A percentile compares a stretch with the other conserved stretches of the same genome.
phyloP scores from a whole-genome alignment of 1,140 invertebrate species.

The Polypedilum pembai region DNA sequence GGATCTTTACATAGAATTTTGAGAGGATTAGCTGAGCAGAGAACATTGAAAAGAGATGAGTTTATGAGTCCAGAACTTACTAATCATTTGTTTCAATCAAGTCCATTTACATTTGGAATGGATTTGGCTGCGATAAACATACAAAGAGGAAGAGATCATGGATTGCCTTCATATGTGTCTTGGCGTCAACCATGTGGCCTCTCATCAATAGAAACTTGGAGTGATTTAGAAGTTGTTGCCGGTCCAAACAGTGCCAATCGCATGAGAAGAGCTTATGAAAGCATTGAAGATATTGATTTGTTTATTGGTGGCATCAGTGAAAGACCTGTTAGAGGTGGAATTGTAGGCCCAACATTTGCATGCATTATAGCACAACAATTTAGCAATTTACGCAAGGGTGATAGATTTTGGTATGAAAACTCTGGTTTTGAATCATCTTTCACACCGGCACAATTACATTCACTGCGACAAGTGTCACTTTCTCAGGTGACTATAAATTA shows the following conservation, averaged over 20 bases:
- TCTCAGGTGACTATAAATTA: conserved; percentile 54
- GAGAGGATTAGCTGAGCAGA: conserved; percentile 67
- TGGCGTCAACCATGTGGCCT: conserved; percentile 78
- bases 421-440: conserved; percentile 64
- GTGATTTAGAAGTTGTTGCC: conserved; percentile 66
- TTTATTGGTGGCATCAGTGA: conserved; percentile 84
- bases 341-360: conserved; percentile 91
- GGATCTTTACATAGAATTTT: conserved; percentile 72
- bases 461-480: conserved; percentile 71
- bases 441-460: conserved; percentile 72
- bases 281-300: conserved; percentile 83
- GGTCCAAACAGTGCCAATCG: conserved; percentile 55
- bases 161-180: conserved; percentile 70
- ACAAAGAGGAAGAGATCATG: conserved; percentile 83
- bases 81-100: conserved; percentile 78
- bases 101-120: conserved; percentile 64
- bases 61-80: conserved; percentile 76
- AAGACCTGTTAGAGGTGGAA: conserved; percentile 65
- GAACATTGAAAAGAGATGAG: conserved; percentile 70
- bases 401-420: conserved; percentile 91
- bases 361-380: conserved; percentile 95
- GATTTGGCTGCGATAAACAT: conserved; percentile 86
- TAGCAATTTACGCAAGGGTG: conserved; percentile 74
- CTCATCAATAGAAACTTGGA: conserved; percentile 60
- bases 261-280: conserved; percentile 57